phyloP scores from a whole-genome alignment of 2,113 vertebrate species.

The Ivindomyrus marchei region DNA sequence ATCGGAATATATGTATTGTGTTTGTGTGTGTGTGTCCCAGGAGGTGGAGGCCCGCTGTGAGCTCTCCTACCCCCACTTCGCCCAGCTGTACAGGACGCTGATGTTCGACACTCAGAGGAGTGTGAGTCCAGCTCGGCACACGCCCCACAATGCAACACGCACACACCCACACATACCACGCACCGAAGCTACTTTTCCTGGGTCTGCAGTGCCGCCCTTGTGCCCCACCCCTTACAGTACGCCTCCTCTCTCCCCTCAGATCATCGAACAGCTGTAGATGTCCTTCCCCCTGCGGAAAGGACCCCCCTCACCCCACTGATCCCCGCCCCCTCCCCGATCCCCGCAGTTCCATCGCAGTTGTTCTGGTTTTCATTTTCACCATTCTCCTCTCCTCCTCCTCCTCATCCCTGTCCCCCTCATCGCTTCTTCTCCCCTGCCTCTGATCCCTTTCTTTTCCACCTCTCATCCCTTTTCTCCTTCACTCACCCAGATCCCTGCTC shows the following conservation, averaged over 20 bases:
- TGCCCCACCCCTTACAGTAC: conserved; percentile 27
- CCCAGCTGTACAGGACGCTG: conserved; percentile 76
- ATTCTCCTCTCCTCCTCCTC: neutral
- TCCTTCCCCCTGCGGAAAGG: conserved; percentile 77
- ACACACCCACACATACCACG: neutral
- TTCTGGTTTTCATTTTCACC: conserved; percentile 20
- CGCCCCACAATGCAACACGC: neutral
- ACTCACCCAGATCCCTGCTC: neutral
- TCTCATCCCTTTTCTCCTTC: neutral
- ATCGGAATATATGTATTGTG: neutral
- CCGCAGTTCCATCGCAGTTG: neutral
- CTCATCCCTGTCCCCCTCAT: neutral
- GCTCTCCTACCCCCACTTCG: conserved; percentile 69
- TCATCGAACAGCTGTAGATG: conserved; percentile 77
- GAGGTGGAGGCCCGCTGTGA: conserved; percentile 74
- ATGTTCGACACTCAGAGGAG: conserved; percentile 79
- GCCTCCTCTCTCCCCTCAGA: conserved; percentile 51
- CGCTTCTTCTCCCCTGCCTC: neutral
- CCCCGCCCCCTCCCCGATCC: neutral
- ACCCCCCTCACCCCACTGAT: neutral
- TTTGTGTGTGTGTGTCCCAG: conserved; percentile 39
- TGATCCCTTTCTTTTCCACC: neutral
- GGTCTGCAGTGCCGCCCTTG: neutral
- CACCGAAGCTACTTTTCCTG: neutral
- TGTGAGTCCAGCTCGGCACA: conserved; percentile 50